Evolutionary conservation across 2,888 invertebrate species (phyloP).

Genomic region (Enoplolaimus lenunculus): DNA sequence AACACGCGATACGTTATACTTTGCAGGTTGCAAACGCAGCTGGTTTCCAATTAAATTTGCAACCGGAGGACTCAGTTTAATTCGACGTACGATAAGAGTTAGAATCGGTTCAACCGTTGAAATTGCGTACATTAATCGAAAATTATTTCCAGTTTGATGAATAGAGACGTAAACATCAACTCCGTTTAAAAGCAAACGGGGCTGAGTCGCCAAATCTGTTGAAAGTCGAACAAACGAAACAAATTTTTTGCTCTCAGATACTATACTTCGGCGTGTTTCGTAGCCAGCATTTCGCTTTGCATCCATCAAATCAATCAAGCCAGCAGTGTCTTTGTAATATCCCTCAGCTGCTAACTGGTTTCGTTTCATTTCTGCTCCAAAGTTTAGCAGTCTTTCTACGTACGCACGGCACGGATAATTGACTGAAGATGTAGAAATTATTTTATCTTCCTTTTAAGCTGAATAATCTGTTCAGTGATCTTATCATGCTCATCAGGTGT

Average conservation of each 20-base stretch:
- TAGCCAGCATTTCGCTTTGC: background rate
- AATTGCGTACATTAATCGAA: background rate
- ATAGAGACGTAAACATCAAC: background rate
- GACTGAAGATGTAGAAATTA: background rate
- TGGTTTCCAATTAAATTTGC: background rate
- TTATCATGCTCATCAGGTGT: background rate
- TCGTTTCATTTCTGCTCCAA: background rate
- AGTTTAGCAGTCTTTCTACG: constrained; percentile 5
- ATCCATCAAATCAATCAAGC: background rate
- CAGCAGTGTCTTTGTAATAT: constrained; percentile 11
- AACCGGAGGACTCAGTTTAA: background rate
- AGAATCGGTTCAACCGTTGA: background rate
- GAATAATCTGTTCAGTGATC: background rate
- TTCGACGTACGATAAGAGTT: background rate
- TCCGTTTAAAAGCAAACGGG: background rate
- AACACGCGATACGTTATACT: background rate
- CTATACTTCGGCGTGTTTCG: background rate
- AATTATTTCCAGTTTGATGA: background rate
- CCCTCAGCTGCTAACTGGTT: background rate
- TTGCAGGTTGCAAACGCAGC: background rate
- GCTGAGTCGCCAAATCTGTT: background rate
- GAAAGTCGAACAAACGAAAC: background rate
- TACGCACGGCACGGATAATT: constrained; percentile 5
- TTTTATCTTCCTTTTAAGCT: background rate
- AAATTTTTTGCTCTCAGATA: background rate